Base-by-base conservation (phyloP, 2,888 invertebrate species). In the Chaitophorus viminalis region DNA sequence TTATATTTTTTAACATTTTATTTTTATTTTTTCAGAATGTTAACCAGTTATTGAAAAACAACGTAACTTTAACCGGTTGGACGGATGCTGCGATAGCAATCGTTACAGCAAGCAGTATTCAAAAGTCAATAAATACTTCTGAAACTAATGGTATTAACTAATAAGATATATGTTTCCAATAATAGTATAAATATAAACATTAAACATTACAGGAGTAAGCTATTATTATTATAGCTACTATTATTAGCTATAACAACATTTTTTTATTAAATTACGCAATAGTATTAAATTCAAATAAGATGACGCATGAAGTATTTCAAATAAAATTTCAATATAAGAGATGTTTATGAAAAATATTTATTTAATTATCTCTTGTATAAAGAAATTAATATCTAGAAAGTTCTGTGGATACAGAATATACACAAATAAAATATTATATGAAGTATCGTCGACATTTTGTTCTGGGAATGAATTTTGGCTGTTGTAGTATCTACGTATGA, bases 1-100 rank as follows among this genome's bases (percentile, higher is more conserved):
- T 36, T n/a, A 8, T 46, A 46, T 8, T 5, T 46, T 46, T 46
- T n/a, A n/a, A n/a, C n/a, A n/a, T n/a, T n/a, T n/a, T n/a, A n/a
- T n/a, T n/a, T n/a, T n/a, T n/a, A n/a, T 46, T 46, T 11, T 68
- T 85, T 77, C n/a, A 87, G 87, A 87, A 87, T 65, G 36, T 90
- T 91, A 91, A 83, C 8, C 1, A 46, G 0, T 39, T 81, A 8
- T 70, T 79, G 21, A 81, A 87, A 18, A 39, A 74, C 74, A 87
- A 87, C 1, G 36, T 65, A 11, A 75, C 33, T 14, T 18, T 21
- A 31, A 74, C 9, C 11, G 74, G 87, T 11, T 87, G 87, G 87
- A 87, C 87, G 8, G 87, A 87, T 75, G 87, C 87, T 9, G 60
- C 79, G 17, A 25, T 75, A 18, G 74, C 79, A 5, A 75, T 87